Percentiles rank a stretch among this genome's conserved stretches.
Evolutionary conservation across 2,113 vertebrate genomes (phyloP).

Genomic region (Natator depressus): DNA sequence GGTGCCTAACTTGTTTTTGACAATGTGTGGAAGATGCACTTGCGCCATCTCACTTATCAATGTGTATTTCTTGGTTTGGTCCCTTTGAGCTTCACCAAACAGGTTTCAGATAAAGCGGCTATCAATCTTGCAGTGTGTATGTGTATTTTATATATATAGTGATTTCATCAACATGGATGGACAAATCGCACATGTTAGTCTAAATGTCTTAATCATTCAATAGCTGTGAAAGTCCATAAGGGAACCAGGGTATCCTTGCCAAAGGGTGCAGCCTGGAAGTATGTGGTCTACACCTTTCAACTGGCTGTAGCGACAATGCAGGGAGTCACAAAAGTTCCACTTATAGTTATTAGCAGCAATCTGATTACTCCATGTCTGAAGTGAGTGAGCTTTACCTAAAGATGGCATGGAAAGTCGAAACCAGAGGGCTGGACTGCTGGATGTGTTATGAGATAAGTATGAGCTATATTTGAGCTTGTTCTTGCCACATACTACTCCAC

Average conservation of each 20-base stretch:
- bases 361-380: too few species aligned
- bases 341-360: not conserved
- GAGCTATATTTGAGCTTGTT: too few species aligned
- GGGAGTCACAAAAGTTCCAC: not conserved
- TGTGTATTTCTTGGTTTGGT: not conserved
- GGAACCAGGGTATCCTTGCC: not conserved
- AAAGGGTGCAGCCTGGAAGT: not conserved
- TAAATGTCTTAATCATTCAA: not conserved
- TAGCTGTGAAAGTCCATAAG: not conserved
- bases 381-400: too few species aligned
- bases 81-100: not conserved
- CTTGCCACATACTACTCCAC: too few species aligned
- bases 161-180: not conserved
- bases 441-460: too few species aligned
- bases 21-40: not conserved
- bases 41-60: not conserved
- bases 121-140: not conserved
- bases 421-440: too few species aligned
- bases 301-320: not conserved
- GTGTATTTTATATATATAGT: not conserved
- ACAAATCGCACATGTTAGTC: not conserved
- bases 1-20: not conserved
- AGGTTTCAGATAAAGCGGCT: not conserved
- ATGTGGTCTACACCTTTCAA: not conserved
- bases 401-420: too few species aligned